Evolutionary conservation across 2,113 vertebrate genomes (phyloP).

Genomic region (Progne subis): DNA sequence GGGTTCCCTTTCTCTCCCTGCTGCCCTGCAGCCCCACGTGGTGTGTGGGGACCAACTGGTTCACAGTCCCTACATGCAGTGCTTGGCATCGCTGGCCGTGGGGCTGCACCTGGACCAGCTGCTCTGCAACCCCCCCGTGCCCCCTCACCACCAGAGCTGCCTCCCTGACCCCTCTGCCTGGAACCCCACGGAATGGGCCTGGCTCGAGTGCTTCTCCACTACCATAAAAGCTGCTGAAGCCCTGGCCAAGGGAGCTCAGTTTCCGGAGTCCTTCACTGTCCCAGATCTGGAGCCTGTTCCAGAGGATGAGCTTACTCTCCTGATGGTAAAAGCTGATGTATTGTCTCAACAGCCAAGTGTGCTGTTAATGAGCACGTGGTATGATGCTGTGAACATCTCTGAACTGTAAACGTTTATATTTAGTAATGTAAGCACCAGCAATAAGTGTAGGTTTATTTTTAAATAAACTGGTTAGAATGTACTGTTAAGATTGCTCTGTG

Average conservation of each 20-base stretch:
- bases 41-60: constrained; percentile 97
- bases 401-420: not conserved
- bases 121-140: constrained; percentile 84
- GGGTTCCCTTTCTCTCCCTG: not conserved
- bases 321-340: constrained; percentile 81
- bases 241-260: constrained; percentile 86
- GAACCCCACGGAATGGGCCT: constrained; percentile 93
- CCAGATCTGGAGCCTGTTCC: constrained; percentile 93
- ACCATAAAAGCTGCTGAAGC: constrained; percentile 96
- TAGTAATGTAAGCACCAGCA: not conserved
- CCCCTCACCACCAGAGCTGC: constrained; percentile 83
- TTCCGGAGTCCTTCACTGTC: constrained; percentile 91
- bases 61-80: constrained; percentile 98
- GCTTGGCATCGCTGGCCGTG: constrained; percentile 91
- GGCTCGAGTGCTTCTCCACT: constrained; percentile 95
- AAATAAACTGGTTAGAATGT: not conserved
- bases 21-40: constrained; percentile 85
- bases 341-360: not conserved
- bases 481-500: not conserved
- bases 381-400: not conserved
- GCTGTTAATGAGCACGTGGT: not conserved
- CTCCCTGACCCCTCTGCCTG: constrained; percentile 82
- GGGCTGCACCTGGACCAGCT: constrained; percentile 92
- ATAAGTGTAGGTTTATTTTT: not conserved
- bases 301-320: constrained; percentile 87